Evolutionary conservation across 1,140 invertebrate species (phyloP).

Genomic region (Pogonus chalceus): DNA sequence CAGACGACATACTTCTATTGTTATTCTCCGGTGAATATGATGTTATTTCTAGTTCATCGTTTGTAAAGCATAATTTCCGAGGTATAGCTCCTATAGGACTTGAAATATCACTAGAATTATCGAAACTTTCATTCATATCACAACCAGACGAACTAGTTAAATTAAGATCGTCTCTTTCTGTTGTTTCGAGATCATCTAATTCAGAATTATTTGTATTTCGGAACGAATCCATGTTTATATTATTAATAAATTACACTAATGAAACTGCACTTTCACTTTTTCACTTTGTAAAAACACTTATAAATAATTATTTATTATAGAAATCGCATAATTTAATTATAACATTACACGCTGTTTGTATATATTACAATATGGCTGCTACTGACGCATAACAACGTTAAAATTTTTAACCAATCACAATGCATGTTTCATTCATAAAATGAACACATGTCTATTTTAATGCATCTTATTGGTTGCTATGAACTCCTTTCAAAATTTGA

Average conservation of each 20-base stretch:
- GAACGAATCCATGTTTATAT: conserved; percentile 1
- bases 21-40: not conserved
- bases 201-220: conserved; percentile 2
- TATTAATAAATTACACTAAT: not conserved
- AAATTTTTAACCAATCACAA: not conserved
- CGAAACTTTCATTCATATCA: conserved; percentile 26
- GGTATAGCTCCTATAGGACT: conserved; percentile 9
- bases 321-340: not conserved
- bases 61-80: conserved; percentile 19
- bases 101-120: conserved; percentile 23
- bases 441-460: not conserved
- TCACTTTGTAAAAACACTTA: not conserved
- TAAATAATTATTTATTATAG: not conserved
- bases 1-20: not conserved
- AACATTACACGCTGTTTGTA: not conserved
- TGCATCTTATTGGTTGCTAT: not conserved
- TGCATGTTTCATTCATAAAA: not conserved
- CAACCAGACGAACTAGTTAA: conserved; percentile 22
- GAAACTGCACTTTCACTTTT: not conserved
- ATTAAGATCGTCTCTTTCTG: conserved; percentile 22
- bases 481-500: not conserved
- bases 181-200: not conserved
- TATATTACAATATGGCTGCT: not conserved
- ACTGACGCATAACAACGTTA: conserved; percentile 7
- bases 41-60: conserved; percentile 4